A percentile compares a stretch with the other conserved stretches of the same genome.
phyloP scores from a whole-genome alignment of 2,797 vertebrate species.

The Danio tinwini region DNA sequence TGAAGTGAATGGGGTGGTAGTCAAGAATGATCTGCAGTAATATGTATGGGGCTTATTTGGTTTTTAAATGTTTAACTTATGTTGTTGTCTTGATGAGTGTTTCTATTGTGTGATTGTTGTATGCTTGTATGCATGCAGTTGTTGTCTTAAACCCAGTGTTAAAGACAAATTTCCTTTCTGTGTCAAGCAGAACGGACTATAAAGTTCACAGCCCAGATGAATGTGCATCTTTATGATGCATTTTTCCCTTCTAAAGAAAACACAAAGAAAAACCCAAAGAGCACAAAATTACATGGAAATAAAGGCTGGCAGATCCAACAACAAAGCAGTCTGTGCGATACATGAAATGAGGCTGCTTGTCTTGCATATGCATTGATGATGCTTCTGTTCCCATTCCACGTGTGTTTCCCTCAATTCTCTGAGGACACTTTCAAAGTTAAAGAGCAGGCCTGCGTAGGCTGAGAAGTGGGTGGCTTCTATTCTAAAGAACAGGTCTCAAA shows the following conservation, averaged over 20 bases:
- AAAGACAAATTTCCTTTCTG: too few relatives aligned
- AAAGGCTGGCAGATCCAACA: constrained; percentile 12
- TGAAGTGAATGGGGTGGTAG: too few relatives aligned
- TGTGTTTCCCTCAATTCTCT: constrained; percentile 13
- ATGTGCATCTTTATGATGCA: constrained; percentile 23
- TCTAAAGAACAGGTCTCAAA: constrained; percentile 39
- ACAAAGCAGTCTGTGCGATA: constrained; percentile 26
- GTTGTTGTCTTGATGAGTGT: too few relatives aligned
- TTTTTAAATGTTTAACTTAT: too few relatives aligned
- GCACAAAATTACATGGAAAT: neutral
- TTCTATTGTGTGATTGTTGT: too few relatives aligned
- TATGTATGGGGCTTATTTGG: too few relatives aligned
- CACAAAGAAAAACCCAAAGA: neutral
- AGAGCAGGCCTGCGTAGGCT: constrained; percentile 33
- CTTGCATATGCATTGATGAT: constrained; percentile 11
- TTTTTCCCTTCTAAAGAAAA: neutral
- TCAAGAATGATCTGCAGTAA: too few relatives aligned
- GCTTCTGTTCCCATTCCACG: constrained; percentile 29
- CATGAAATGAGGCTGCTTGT: constrained; percentile 5
- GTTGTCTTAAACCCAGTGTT: too few relatives aligned
- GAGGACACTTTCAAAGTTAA: constrained; percentile 41
- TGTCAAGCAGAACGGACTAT: too few relatives aligned
- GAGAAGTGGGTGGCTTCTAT: constrained; percentile 51
- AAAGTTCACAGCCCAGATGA: constrained; percentile 1
- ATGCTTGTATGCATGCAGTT: too few relatives aligned